Conservation (phyloP, 92 coral and sea anemone genomes). For the Hydrozoanthus gracilis region DNA sequence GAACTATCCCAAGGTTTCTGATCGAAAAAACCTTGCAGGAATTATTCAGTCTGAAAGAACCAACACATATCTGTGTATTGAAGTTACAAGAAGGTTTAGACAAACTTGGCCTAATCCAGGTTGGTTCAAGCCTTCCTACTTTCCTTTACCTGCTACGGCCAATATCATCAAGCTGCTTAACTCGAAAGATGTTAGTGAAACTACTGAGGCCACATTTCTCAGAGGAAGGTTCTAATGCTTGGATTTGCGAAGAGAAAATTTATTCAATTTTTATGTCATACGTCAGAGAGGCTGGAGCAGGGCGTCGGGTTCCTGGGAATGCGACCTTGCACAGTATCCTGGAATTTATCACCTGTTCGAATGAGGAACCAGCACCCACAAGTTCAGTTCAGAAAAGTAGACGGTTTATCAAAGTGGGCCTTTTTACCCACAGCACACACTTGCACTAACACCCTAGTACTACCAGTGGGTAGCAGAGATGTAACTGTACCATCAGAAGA, state of each 20-base stretch:
- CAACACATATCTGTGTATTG: conserved; percentile 39
- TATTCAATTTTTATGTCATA: conserved; percentile 28
- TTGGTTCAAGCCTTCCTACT: conserved; percentile 35
- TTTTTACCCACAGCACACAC: conserved; percentile 11
- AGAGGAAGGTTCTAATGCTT: conserved; percentile 21
- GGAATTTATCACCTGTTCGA: conserved; percentile 21
- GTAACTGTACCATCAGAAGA: conserved; percentile 2
- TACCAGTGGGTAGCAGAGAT: conserved; percentile 25
- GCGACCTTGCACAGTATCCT: conserved; percentile 30
- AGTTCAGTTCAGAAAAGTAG: conserved; percentile 14
- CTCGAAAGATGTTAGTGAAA: conserved; percentile 12
- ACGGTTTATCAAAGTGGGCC: conserved; percentile 31
- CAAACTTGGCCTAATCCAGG: conserved; percentile 30
- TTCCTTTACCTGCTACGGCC: conserved; percentile 12
- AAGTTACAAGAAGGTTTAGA: conserved; percentile 18
- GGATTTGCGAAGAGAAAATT: conserved; percentile 20
- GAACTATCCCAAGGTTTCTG: conserved; percentile 67
- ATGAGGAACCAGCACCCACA: conserved; percentile 27
- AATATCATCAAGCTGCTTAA: conserved; percentile 22
- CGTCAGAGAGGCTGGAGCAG: conserved; percentile 36
- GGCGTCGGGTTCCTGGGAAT: conserved; percentile 4
- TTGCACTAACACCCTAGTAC: conserved; percentile 8
- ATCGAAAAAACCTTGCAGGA: conserved; percentile 63
- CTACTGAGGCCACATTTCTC: conserved; percentile 23
- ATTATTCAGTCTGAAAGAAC: conserved; percentile 51